Evolutionary conservation across 2,888 invertebrate genomes (phyloP), one percentile per base, ranked within the genome.

Genomic region (Chrysotoxum bicinctum): DNA sequence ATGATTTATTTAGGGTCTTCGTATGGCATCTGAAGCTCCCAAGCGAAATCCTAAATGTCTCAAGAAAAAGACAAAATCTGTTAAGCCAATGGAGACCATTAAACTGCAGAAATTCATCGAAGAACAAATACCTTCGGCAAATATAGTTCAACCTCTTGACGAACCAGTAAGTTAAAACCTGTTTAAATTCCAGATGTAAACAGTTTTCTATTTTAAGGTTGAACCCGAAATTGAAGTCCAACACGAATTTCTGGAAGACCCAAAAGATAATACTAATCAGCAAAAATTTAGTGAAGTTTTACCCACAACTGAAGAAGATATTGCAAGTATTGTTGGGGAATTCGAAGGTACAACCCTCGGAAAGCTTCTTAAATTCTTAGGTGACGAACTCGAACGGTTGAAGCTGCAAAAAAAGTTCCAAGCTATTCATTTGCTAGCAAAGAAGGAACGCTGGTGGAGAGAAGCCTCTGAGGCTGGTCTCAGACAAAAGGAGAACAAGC

Each of bases 391-490:
- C 87, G 91, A 94, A 12, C 93, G 97, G 12, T 92, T 98, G 1
- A 93, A 95, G 84, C 96, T 96, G 88, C 97, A 97, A 90, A 93
- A 97, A 7, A 93, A 95, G 77, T 94, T 96, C 14, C 97, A 97
- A 88, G 96, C 97, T 0, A 94, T 96, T 89, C 94, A 95, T 30
- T 93, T 97, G 87, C 91, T 97, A 45, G 96, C 96, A 0, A 96
- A 97, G 89, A 93, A 96, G 35, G 96, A 97, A 88, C 93, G 97
- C 86, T 93, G 94, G 87, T 94, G 94, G 89, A 93, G 96, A 0
- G 97, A 97, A 90, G 96, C 97, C 0, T 95, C 94, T 9, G 97
- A 97, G 90, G 95, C 96, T 2, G 97, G 97, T 0, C 92, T 95
- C 62, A 92, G 97, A 21, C 97, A 97, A 90, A 93, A 94, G 62